Conservation (phyloP, 2,797 vertebrate species). For the Microchirus variegatus region DNA sequence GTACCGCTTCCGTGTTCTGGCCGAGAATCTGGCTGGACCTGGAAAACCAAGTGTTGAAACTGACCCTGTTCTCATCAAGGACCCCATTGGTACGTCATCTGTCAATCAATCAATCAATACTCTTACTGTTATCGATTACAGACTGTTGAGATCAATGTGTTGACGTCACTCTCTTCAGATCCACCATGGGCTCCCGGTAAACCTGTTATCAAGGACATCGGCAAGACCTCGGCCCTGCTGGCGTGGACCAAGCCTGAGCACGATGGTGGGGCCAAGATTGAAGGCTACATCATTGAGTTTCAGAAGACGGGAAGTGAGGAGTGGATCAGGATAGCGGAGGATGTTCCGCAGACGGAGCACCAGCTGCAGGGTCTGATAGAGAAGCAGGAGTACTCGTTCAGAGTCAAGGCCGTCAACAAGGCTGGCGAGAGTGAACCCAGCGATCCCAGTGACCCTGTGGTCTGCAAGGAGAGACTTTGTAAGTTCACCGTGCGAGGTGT, state of each 20-base stretch:
- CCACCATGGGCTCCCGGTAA: conserved; percentile 98
- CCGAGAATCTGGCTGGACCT: conserved; percentile 96
- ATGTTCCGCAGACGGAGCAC: conserved; percentile 89
- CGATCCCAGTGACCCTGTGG: conserved; percentile 93
- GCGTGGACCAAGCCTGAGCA: conserved; percentile 96
- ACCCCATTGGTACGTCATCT: conserved; percentile 87
- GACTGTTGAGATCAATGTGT: neutral
- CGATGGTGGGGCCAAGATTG: conserved; percentile 96
- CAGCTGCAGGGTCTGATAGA: conserved; percentile 91
- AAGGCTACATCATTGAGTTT: conserved; percentile 94
- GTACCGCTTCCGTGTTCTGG: conserved; percentile 93
- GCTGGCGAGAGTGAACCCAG: conserved; percentile 96
- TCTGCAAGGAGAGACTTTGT: conserved; percentile 97
- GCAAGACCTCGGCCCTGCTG: conserved; percentile 87
- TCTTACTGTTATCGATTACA: neutral
- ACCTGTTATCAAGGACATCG: conserved; percentile 90
- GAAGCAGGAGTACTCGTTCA: conserved; percentile 96
- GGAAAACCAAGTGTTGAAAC: conserved; percentile 94
- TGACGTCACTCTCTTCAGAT: conserved; percentile 77
- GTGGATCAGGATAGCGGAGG: conserved; percentile 95
- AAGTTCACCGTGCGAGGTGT: conserved; percentile 62
- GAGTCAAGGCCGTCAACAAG: conserved; percentile 92
- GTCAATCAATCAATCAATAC: neutral
- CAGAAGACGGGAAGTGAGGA: conserved; percentile 95
- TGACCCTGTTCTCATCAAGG: conserved; percentile 93